Percentiles rank a stretch among this genome's conserved stretches.
Conservation (phyloP, 2,113 vertebrate species). For the Stigmatopora argus region DNA sequence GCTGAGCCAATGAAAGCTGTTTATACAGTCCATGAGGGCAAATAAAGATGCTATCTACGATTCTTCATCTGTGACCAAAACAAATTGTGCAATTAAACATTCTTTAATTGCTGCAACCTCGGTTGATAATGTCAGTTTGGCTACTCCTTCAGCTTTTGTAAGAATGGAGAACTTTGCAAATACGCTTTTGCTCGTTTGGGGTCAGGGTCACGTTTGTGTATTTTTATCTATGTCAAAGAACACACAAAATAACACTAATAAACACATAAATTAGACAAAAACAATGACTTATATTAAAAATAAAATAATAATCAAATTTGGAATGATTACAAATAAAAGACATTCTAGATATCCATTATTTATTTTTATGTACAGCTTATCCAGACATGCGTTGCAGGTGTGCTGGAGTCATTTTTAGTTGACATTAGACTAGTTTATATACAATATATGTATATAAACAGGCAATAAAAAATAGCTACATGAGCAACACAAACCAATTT, state of each 20-base stretch:
- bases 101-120: not conserved
- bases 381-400: too few relatives aligned
- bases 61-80: not conserved
- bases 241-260: not conserved
- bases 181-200: not conserved
- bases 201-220: too few relatives aligned
- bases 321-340: too few relatives aligned
- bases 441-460: too few relatives aligned
- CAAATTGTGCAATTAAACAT: constrained; percentile 5
- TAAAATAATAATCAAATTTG: too few relatives aligned
- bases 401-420: too few relatives aligned
- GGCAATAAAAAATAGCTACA: too few relatives aligned
- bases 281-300: not conserved
- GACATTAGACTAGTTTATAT: too few relatives aligned
- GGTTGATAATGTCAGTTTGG: not conserved
- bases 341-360: too few relatives aligned
- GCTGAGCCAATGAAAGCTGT: constrained; percentile 42
- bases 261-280: too few relatives aligned
- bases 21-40: constrained; percentile 46
- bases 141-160: not conserved
- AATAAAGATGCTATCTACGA: not conserved
- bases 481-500: too few relatives aligned
- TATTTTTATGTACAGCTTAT: too few relatives aligned
- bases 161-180: not conserved
- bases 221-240: not conserved